Conservation (phyloP, 2,797 vertebrate species). For the Lepus townsendii region DNA sequence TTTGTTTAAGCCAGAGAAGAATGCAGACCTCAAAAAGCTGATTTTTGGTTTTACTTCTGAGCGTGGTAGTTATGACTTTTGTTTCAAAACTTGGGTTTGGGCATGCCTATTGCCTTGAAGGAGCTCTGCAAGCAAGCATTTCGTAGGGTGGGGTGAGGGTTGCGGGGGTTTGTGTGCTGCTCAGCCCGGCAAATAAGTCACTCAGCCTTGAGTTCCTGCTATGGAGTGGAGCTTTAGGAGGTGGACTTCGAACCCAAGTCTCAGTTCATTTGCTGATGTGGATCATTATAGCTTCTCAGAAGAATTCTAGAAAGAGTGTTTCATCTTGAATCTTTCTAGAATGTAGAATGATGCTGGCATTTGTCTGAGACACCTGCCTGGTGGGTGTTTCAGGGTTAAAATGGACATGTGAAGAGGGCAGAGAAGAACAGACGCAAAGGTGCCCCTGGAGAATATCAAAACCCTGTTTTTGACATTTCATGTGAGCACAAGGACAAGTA, state of each 20-base stretch:
- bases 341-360: constrained; percentile 25
- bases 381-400: neutral
- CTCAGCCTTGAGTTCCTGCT: neutral
- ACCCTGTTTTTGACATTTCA: neutral
- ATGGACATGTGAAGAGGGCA: neutral
- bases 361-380: neutral
- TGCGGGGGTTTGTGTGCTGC: neutral
- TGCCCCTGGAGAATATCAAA: neutral
- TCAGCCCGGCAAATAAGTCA: neutral
- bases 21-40: neutral
- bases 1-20: constrained; percentile 48
- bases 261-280: neutral
- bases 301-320: neutral
- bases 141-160: neutral
- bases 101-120: constrained; percentile 4
- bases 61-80: constrained; percentile 24
- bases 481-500: neutral
- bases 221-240: neutral
- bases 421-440: neutral
- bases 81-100: constrained; percentile 7
- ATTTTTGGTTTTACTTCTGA: neutral
- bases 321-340: constrained; percentile 23
- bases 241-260: neutral
- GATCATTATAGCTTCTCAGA: neutral
- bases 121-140: neutral